Base-by-base conservation (phyloP, 2,113 vertebrate genomes). In the Xyrauchen texanus region DNA sequence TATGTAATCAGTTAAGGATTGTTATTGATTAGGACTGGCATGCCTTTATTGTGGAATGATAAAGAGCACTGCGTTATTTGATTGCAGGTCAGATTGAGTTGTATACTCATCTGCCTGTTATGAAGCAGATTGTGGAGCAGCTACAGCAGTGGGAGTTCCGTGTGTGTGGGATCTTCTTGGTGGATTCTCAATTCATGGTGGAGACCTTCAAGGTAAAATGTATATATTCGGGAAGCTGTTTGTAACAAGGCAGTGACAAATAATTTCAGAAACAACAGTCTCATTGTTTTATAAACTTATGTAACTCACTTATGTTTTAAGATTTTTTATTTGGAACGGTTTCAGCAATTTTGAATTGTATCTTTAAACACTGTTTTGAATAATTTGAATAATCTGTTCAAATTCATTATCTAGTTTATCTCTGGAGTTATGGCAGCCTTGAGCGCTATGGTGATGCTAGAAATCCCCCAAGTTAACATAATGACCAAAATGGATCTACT, bases 401-500 rank as follows among this genome's bases (percentile, higher is more conserved):
- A 71, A 44, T 86, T 52, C 13, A 9, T 46, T 84, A 79, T 72
- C 63, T 72, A 99, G 98, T 99, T 99, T 84, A 94, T 99, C 83
- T 99, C 98, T 51, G 98, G 98, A 75, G 94, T 96, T 81, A 94
- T 99, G 95, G 96, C 96, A 51, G 97, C 98, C 3, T 90, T 99
- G 64, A 97, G 97, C 77, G 95, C 97, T 34, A 99, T 99, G 98
- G 89, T 98, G 77, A 94, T 93, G 12, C 88, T 99, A 77, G 97
- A 99, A 90, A 96, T 98, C 77, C 95, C 98, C 13, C 97, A 99
- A 83, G 89, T 99, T 65, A 99, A 98, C 71, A 92, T 99, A 88
- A 98, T 99, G 96, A 98, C 97, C 7, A 99, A 99, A 91, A 99
- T 99, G 95, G 97, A 99, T 90, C 91, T 99, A 78, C 93, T 99